phyloP scores from a whole-genome alignment of 2,888 invertebrate species.

The Nephrotoma appendiculata region DNA sequence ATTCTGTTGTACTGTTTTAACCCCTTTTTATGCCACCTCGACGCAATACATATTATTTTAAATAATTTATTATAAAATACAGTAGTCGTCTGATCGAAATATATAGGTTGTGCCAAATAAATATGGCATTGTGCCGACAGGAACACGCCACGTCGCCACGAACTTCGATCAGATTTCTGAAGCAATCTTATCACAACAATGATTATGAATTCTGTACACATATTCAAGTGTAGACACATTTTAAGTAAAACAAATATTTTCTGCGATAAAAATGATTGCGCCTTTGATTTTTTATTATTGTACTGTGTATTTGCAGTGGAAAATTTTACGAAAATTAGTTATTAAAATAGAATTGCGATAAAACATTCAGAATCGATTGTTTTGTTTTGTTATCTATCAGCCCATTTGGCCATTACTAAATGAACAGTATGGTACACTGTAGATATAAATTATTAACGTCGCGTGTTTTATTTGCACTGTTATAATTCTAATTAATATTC shows the following conservation, averaged over 20 bases:
- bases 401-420: background rate
- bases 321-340: background rate
- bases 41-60: background rate
- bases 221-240: background rate
- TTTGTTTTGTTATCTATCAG: background rate
- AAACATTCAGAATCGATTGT: background rate
- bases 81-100: too few species aligned
- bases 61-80: background rate
- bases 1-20: too few species aligned
- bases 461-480: background rate
- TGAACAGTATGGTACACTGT: background rate
- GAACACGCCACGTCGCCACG: background rate
- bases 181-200: background rate
- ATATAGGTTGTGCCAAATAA: background rate
- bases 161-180: background rate
- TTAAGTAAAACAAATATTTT: background rate
- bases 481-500: background rate
- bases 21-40: background rate
- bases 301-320: background rate
- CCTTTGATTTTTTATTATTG: background rate
- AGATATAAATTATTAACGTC: background rate
- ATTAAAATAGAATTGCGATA: background rate
- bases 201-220: background rate
- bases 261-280: background rate
- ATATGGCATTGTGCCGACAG: background rate